phyloP scores from a whole-genome alignment of 2,888 invertebrate species.

The Lochmaea crataegi region DNA sequence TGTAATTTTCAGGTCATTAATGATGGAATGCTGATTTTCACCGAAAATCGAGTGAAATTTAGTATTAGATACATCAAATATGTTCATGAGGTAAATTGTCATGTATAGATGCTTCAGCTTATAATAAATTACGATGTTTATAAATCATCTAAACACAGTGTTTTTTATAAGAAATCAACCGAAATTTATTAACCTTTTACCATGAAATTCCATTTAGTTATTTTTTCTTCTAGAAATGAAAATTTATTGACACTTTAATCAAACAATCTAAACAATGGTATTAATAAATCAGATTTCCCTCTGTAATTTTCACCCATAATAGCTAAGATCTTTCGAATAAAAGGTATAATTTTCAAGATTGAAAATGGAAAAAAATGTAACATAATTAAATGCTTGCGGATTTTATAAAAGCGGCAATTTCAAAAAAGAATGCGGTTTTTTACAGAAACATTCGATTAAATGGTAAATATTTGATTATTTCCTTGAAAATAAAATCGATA shows the following conservation, averaged over 20 bases:
- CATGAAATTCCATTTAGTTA: neutral
- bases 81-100: too few relatives aligned
- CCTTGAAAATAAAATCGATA: neutral
- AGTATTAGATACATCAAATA: too few relatives aligned
- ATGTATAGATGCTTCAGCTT: too few relatives aligned
- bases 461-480: neutral
- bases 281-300: slow-evolving; percentile 1
- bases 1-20: too few relatives aligned
- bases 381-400: slow-evolving; percentile 2
- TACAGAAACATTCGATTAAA: neutral
- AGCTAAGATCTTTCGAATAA: neutral
- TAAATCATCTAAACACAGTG: neutral
- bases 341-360: neutral
- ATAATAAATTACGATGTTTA: slow-evolving; percentile 10
- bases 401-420: neutral
- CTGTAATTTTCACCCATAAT: slow-evolving; percentile 2
- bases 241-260: slow-evolving; percentile 1
- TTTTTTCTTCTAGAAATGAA: neutral
- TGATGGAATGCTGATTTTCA: too few relatives aligned
- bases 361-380: neutral
- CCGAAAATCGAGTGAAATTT: too few relatives aligned
- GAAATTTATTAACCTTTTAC: neutral
- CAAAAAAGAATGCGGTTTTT: neutral
- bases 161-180: too few relatives aligned
- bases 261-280: neutral